phyloP scores from a whole-genome alignment of 2,888 invertebrate genomes.

The Hesperia comma region DNA sequence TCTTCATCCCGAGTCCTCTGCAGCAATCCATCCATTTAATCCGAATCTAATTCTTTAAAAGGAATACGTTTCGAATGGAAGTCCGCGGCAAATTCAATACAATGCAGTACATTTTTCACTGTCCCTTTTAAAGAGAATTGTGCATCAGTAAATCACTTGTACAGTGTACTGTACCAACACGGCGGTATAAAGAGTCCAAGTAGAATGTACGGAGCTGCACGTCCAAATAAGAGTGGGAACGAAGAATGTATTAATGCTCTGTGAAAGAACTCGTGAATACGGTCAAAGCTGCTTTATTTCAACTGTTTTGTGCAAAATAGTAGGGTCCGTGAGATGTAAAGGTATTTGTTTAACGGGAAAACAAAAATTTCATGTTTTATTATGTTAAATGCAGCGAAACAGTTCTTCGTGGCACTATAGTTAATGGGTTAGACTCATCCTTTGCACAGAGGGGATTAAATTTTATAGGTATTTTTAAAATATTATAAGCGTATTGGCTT shows the following conservation, averaged over 20 bases:
- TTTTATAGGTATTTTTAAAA: too few species aligned
- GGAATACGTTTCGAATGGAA: conserved; percentile 36
- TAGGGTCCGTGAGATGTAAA: neutral
- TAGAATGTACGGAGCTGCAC: conserved; percentile 27
- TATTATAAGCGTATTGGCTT: too few species aligned
- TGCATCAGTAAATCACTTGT: conserved; percentile 43
- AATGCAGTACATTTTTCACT: conserved; percentile 41
- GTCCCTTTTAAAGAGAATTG: conserved; percentile 39
- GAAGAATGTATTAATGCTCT: conserved; percentile 32
- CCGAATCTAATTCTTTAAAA: conserved; percentile 38
- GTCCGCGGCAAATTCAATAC: conserved; percentile 45
- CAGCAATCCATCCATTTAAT: conserved; percentile 36
- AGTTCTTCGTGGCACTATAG: too few species aligned
- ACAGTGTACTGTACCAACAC: conserved; percentile 34
- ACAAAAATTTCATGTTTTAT: neutral
- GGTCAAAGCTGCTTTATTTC: conserved; percentile 16
- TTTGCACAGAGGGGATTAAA: too few species aligned
- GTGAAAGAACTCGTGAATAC: conserved; percentile 24
- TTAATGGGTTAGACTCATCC: too few species aligned
- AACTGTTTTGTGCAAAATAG: conserved; percentile 10
- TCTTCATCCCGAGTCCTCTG: conserved; percentile 21
- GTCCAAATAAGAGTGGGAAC: conserved; percentile 22
- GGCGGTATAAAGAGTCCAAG: conserved; percentile 30
- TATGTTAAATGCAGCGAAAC: too few species aligned
- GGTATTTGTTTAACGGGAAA: neutral